Evolutionary conservation across 2,888 invertebrate species (phyloP), one percentile per base, ranked within the genome.

Genomic region (Prenolepis imparis): DNA sequence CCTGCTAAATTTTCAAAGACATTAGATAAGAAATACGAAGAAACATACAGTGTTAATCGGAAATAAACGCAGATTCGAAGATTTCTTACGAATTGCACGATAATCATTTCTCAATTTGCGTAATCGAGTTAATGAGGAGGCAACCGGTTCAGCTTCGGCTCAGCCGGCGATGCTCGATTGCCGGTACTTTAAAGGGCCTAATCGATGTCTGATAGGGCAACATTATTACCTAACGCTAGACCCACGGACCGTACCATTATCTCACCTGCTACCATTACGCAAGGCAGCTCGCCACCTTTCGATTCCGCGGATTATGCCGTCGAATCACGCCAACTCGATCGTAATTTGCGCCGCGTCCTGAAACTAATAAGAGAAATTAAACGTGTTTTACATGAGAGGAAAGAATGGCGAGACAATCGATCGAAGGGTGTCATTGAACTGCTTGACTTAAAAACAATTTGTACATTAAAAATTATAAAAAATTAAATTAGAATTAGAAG

Each of bases 141-240:
- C 84, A 77, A 87, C 87, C 88, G 86, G 84, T 52, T 52, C n/a
- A 52, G 81, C 73, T 87, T 87, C 85, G 86, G 84, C 80, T 81
- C 84, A 80, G 80, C 86, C 89, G 84, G 88, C 89, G 85, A 84
- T 86, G 89, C 90, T 90, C 92, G 91, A 92, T 92, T 90, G 91
- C 92, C 87, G 86, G 90, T 91, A 90, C 90, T 92, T 91, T 92
- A 92, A 89, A 92, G 91, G 90, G 90, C 90, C 92, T 93, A 93
- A 93, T 93, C 93, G 92, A 92, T 91, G 92, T 90, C 91, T 91
- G 93, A 93, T 93, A 92, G 91, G 91, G 90, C 90, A 89, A 91
- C 91, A 90, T 92, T 93, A 92, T 93, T 93, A 92, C 91, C 90
- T 87, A 88, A 89, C 90, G 84, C 86, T 86, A 85, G 89, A 77